phyloP scores from a whole-genome alignment of 2,797 vertebrate genomes.

The Microchirus variegatus region DNA sequence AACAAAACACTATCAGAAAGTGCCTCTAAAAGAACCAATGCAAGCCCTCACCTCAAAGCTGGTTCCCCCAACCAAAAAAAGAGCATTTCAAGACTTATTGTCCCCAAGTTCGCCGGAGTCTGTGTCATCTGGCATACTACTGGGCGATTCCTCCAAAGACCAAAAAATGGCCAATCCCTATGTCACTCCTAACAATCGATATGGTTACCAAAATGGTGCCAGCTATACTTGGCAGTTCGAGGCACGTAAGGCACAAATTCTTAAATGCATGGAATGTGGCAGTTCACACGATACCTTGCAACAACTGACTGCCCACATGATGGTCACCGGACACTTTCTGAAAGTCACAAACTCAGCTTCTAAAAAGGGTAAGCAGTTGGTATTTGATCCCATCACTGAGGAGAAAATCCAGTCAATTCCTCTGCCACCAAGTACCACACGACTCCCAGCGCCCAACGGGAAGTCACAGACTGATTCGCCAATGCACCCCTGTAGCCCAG shows the following conservation, averaged over 20 bases:
- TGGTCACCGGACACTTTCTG: conserved; percentile 98
- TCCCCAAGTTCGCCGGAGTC: conserved; percentile 94
- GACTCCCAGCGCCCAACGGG: conserved; percentile 85
- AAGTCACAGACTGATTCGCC: conserved; percentile 91
- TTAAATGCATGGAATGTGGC: conserved; percentile 99
- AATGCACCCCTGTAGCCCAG: conserved; percentile 69
- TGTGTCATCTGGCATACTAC: conserved; percentile 75
- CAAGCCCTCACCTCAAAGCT: conserved; percentile 93
- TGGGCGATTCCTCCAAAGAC: conserved; percentile 89
- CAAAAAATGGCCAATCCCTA: conserved; percentile 94
- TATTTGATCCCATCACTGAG: conserved; percentile 92
- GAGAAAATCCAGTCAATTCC: conserved; percentile 98
- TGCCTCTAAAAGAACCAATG: conserved; percentile 99
- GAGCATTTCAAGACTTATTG: conserved; percentile 91
- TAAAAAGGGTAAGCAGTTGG: conserved; percentile 97
- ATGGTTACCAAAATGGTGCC: conserved; percentile 98
- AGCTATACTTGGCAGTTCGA: conserved; percentile 99
- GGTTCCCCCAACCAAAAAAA: conserved; percentile 95
- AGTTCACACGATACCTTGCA: conserved; percentile 98
- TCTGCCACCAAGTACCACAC: conserved; percentile 91
- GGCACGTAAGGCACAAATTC: conserved; percentile 97
- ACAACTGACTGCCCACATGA: conserved; percentile 99
- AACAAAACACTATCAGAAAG: conserved; percentile 99
- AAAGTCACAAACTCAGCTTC: conserved; percentile 98
- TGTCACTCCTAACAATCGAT: conserved; percentile 97